Evolutionary conservation across 1,140 invertebrate genomes (phyloP).

Genomic region (Anastrepha ludens): DNA sequence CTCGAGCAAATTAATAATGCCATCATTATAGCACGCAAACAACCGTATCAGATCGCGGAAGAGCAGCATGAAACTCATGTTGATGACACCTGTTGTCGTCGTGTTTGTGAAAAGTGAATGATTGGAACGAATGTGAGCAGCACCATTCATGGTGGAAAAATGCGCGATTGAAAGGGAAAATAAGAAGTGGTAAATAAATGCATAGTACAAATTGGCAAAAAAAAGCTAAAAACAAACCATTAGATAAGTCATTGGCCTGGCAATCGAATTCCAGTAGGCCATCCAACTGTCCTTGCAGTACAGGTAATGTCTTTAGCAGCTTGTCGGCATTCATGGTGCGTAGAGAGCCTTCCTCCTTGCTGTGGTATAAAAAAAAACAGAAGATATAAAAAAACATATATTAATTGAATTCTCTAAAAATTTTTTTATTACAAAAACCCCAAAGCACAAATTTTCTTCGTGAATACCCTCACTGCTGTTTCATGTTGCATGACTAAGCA

Average conservation of each 20-base stretch:
- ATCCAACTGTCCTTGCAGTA: constrained; percentile 96
- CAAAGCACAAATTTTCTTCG: not conserved
- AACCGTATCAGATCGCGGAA: constrained; percentile 98
- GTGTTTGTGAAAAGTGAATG: not conserved
- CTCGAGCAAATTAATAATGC: constrained; percentile 98
- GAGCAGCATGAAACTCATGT: constrained; percentile 98
- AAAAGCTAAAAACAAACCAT: constrained; percentile 78
- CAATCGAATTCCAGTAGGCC: constrained; percentile 98
- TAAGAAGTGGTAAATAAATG: not conserved
- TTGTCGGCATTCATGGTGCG: constrained; percentile 98
- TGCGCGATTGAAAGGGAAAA: not conserved
- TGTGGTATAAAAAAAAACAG: constrained; percentile 50
- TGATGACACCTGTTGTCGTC: constrained; percentile 84
- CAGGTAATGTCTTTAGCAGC: constrained; percentile 96
- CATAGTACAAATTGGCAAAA: not conserved
- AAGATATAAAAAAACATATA: not conserved
- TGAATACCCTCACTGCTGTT: not conserved
- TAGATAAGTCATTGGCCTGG: constrained; percentile 96
- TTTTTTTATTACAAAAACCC: too few species aligned
- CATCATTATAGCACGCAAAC: constrained; percentile 99
- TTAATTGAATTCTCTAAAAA: too few species aligned
- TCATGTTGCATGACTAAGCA: not conserved
- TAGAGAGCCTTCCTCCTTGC: constrained; percentile 95
- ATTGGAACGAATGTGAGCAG: not conserved
- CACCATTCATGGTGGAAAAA: constrained; percentile 11